Evolutionary conservation across 2,888 invertebrate genomes (phyloP).

Genomic region (Heliconius cydno): DNA sequence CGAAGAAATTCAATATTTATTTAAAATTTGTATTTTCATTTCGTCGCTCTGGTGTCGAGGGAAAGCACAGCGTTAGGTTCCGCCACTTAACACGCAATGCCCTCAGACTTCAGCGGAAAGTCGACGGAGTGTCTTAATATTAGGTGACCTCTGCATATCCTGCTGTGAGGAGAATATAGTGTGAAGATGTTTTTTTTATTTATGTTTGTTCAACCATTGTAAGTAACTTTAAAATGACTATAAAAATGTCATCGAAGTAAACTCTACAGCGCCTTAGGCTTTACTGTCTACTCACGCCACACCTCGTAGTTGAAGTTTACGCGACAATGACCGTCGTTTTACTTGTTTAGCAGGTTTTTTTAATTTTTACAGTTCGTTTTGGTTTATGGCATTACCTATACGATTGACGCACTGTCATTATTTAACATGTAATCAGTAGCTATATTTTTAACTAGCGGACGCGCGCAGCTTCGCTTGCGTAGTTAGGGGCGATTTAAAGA

Average conservation of each 20-base stretch:
- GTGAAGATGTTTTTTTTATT: too few species aligned
- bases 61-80: too few species aligned
- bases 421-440: constrained; percentile 21
- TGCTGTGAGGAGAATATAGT: too few species aligned
- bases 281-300: constrained; percentile 37
- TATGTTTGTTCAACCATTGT: neutral
- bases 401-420: constrained; percentile 30
- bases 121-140: too few species aligned
- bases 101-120: too few species aligned
- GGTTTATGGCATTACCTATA: constrained; percentile 15
- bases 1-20: too few species aligned
- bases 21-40: too few species aligned
- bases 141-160: too few species aligned
- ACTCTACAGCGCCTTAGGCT: constrained; percentile 24
- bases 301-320: constrained; percentile 57
- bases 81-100: too few species aligned
- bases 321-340: constrained; percentile 71
- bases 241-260: constrained; percentile 25
- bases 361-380: constrained; percentile 58
- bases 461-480: too few species aligned
- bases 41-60: too few species aligned
- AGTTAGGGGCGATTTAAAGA: too few species aligned
- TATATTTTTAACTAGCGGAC: neutral
- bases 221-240: constrained; percentile 11
- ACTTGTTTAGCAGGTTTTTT: constrained; percentile 69